Evolutionary conservation across 2,888 invertebrate genomes (phyloP).

Genomic region (Hesperia comma): DNA sequence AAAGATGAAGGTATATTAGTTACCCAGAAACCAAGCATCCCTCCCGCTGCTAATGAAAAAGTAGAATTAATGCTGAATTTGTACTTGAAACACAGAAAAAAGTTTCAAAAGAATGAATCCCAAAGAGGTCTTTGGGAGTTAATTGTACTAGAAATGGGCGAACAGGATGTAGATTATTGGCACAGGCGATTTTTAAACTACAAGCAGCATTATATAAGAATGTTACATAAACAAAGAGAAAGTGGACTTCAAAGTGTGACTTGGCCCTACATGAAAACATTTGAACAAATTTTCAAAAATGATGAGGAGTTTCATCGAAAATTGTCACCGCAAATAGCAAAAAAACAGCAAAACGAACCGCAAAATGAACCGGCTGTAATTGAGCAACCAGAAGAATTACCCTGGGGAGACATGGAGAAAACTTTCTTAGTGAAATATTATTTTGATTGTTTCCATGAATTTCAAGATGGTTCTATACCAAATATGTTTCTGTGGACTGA

Average conservation of each 20-base stretch:
- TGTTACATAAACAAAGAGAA: slow-evolving; percentile 60
- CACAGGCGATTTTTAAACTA: slow-evolving; percentile 72
- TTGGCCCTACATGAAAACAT: slow-evolving; percentile 72
- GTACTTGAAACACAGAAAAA: slow-evolving; percentile 66
- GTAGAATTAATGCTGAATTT: slow-evolving; percentile 65
- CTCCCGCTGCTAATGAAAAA: slow-evolving; percentile 55
- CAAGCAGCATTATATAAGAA: slow-evolving; percentile 71
- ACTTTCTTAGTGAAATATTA: slow-evolving; percentile 71
- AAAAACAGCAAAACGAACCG: neutral
- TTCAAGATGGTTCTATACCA: slow-evolving; percentile 70
- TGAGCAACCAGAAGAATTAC: slow-evolving; percentile 39
- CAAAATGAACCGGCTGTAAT: slow-evolving; percentile 22
- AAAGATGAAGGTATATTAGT: slow-evolving; percentile 51
- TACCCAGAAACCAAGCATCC: slow-evolving; percentile 53
- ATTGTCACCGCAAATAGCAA: slow-evolving; percentile 34
- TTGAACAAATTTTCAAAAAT: slow-evolving; percentile 67
- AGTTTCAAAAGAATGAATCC: slow-evolving; percentile 57
- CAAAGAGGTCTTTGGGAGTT: slow-evolving; percentile 68
- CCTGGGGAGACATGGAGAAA: slow-evolving; percentile 65
- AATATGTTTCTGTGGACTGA: slow-evolving; percentile 75
- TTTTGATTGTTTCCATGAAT: slow-evolving; percentile 73
- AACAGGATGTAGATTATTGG: slow-evolving; percentile 70
- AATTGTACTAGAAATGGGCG: slow-evolving; percentile 68
- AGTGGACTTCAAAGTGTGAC: slow-evolving; percentile 53
- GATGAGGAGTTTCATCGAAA: slow-evolving; percentile 65